phyloP scores from a whole-genome alignment of 2,113 vertebrate species.

The Morone saxatilis region DNA sequence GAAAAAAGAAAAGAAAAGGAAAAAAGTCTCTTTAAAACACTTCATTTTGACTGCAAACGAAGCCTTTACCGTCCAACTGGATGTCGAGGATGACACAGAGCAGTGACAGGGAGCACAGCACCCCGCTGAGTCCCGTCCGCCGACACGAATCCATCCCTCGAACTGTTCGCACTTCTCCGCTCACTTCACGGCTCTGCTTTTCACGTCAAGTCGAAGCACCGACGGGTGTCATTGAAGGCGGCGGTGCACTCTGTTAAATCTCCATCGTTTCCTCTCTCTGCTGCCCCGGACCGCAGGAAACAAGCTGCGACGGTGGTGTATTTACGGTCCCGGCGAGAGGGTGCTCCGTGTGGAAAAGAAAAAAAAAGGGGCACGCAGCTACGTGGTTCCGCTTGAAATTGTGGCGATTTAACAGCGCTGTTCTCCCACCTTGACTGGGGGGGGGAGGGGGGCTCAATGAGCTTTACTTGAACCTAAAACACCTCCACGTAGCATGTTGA shows the following conservation, averaged over 20 bases:
- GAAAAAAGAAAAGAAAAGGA: too few species aligned
- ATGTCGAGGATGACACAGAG: conserved; percentile 88
- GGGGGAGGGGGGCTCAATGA: accelerated
- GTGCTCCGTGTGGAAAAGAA: conserved; percentile 72
- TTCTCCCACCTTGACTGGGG: too few species aligned
- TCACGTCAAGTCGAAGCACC: neutral
- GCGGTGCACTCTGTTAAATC: neutral
- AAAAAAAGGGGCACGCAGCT: neutral
- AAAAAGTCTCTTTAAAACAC: neutral
- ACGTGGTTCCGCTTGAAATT: conserved; percentile 45
- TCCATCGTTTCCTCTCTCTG: neutral
- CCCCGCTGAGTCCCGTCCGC: conserved; percentile 79
- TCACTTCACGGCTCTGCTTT: conserved; percentile 18
- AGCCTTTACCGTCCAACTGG: conserved; percentile 85
- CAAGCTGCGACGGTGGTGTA: conserved; percentile 54
- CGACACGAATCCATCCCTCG: conserved; percentile 80
- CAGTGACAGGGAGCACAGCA: conserved; percentile 85
- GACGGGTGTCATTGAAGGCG: conserved; percentile 47
- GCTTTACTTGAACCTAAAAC: neutral
- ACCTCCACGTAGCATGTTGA: neutral
- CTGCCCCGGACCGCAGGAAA: neutral
- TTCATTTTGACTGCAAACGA: neutral
- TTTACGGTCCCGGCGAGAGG: conserved; percentile 75
- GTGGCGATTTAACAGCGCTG: accelerated
- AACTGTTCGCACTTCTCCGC: neutral